Base-by-base conservation (phyloP, 2,797 vertebrate species). In the Labeo calbasu region DNA sequence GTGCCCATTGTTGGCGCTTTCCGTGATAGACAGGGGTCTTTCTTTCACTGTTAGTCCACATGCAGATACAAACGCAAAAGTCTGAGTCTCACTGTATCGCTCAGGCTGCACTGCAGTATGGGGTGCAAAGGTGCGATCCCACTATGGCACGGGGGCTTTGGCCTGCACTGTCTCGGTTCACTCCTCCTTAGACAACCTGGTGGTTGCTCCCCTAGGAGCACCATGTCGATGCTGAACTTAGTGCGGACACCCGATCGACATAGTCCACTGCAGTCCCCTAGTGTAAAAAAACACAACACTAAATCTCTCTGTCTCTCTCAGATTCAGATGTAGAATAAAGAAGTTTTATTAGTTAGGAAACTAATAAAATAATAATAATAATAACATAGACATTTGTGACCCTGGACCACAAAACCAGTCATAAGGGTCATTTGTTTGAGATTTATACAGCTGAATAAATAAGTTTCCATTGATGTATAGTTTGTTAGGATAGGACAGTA, bases 201-300 rank as follows among this genome's bases (percentile, higher is more conserved):
- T 84, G 32, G 55, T 28, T 28, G 84, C 84, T 87, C 85, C 87
- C 87, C 70, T 82, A 81, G 87, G 73, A 87, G 43, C 84, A 88
- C 86, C 87, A 88, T 88, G 88, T 89, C 87, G 84, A 85, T 85
- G 75, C 86, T 82, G 86, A 88, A 79, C 87, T 88, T 88, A 90
- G 87, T 50, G 81, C 32, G 81, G 86, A 88, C 87, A 85, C 87
- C 89, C 76, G 89, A 77, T 87, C 87, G 71, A 8, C 89, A 88
- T 76, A 88, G 88, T 82, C 79, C 88, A 66, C 84, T 75, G 2
- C 11, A 73, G 57, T 36, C 43, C 43, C 2, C 43, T 10, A 46
- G 68, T 23, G 66, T 4, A 21, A 10, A 0, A 46, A 46, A 46
- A 0, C n/a, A 0, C 4, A 66, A 21, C 8, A 63, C 4, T 36